Percentiles rank a stretch among this genome's conserved stretches.
Conservation (phyloP, 2,113 vertebrate genomes). For the Hypanus sabinus region DNA sequence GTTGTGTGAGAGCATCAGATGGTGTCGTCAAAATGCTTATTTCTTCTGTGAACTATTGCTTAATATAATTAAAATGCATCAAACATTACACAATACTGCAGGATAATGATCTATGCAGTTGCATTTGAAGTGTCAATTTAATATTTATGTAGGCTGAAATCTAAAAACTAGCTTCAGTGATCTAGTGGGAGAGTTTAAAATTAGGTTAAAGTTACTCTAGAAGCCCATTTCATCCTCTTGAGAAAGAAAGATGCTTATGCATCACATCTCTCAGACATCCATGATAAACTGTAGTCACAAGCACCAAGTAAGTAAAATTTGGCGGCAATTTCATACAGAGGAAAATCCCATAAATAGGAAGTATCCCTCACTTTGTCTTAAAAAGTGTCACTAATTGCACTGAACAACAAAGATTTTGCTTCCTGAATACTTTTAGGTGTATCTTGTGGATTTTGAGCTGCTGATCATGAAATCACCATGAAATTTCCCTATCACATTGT, state of each 20-base stretch:
- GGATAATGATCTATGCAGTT: neutral
- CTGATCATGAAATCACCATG: no score
- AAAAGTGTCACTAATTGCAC: no score
- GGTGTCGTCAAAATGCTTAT: neutral
- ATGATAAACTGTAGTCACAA: neutral
- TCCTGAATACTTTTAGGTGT: no score
- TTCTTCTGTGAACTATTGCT: neutral
- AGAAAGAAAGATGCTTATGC: neutral
- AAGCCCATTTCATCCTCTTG: neutral
- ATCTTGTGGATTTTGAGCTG: no score
- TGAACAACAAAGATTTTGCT: no score
- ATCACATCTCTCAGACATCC: neutral
- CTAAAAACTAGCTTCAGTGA: neutral
- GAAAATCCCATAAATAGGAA: neutral
- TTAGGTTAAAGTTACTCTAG: neutral
- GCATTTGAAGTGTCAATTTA: neutral
- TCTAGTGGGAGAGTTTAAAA: neutral
- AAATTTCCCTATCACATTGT: no score
- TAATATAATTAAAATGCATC: constrained; percentile 3
- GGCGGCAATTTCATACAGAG: neutral
- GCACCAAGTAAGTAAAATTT: neutral
- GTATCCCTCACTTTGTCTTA: neutral
- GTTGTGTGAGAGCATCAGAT: neutral
- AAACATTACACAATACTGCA: neutral
- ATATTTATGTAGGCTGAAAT: neutral